Evolutionary conservation across 2,888 invertebrate species (phyloP), one percentile per base, ranked within the genome.

Genomic region (Euzetes globulus): DNA sequence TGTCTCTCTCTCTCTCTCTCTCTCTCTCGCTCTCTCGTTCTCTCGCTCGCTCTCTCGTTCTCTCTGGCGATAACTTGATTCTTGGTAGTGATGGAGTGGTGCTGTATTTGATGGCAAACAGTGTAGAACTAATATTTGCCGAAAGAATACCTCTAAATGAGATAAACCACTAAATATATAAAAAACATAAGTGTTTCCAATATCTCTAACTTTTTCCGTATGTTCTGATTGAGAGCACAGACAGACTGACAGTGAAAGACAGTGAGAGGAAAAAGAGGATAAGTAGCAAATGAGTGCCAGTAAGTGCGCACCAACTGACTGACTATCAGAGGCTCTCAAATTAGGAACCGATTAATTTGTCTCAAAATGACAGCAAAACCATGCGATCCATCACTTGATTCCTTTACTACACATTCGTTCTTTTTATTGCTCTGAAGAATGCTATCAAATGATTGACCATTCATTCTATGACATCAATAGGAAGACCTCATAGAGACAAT

Each of bases 281-380:
- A 15, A 60, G 9, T 27, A 55, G 22, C 19, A 55, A 25, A 55
- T 19, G 52, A 19, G 52, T n/a, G 19, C 5, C n/a, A 19, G 52
- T 19, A 19, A 52, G 52, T 7, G 52, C 15, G 52, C 47, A 19
- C 33, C 33, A 7, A 33, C 33, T 33, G 33, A 33, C 33, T n/a
- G 52, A 52, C 52, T 37, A 65, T 65, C 15, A 11, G 15, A 41
- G n/a, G 29, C 41, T 19, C 27, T 58, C 6, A 33, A 65, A 65
- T 65, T 65, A 65, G 65, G 33, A 37, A 65, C 27, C 65, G 65
- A 65, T 65, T 65, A 65, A 65, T 65, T 65, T 65, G 65, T 65
- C 37, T 17, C n/a, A 41, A 63, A 65, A 4, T 65, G 65, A 65
- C 65, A 65, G 37, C 65, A 65, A 33, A 58, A 65, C 65, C n/a